Base-by-base conservation (phyloP, 2,113 vertebrate species). In the Indri indri region DNA sequence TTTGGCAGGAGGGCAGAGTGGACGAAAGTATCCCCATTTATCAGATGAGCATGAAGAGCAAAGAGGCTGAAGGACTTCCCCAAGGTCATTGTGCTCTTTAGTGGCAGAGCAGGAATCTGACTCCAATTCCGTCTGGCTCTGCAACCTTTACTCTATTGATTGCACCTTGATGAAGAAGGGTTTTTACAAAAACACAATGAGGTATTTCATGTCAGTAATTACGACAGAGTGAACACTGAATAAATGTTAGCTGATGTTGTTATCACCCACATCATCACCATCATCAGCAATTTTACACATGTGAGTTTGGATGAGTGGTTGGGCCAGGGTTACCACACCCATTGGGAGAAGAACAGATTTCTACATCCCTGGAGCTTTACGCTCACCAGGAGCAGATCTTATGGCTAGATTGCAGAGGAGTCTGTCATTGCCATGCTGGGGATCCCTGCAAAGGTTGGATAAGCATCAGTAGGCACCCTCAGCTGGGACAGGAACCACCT, bases 81-180 rank as follows among this genome's bases (percentile, higher is more conserved):
- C 91, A 89, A 96, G 95, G 94, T 95, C 92, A 81, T 2, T 54
- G 80, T 85, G 16, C n/a, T 94, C 63, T 63, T 76, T 6, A 50
- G 76, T 88, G 80, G 59, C 52, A 68, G 3, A 47, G 45, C 13
- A 76, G 1, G 57, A 57, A 74, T 82, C 81, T 74, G 57, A 32
- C 30, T 47, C 16, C 52, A 90, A 2, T 63, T 63, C 37, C 61
- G 40, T 84, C 71, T 82, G 42, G 70, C 27, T 70, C 17, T 27
- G 59, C 8, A 76, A 47, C 34, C 17, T 37, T 94, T 45, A 63
- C 42, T 70, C 34, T 87, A 25, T 80, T 40, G 81, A 77, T 45
- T 37, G n/a, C 4, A 3, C 50, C 81, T 90, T 77, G 71, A 87
- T 70, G 34, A 71, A 52, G 30, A 45, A 47, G 12, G 45, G 65